Evolutionary conservation across 1,140 invertebrate species (phyloP), one percentile per base, ranked within the genome.

Genomic region (Sitobion miscanthi): DNA sequence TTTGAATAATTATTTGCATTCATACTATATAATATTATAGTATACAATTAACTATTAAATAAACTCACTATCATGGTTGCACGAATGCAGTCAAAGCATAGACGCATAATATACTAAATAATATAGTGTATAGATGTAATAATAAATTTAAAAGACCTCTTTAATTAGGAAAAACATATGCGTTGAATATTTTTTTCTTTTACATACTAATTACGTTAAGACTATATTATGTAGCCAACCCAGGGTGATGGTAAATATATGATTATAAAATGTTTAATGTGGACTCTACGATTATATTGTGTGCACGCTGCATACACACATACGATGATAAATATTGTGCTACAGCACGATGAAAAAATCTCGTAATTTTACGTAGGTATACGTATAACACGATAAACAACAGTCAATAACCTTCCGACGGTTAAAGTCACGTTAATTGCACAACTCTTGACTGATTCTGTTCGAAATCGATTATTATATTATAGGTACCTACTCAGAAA

Each of bases 361-460:
- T 90, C 20, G 38, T 90, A 30, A 57, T 42, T 62, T n/a, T n/a
- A 90, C n/a, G 54, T 38, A 85, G 62, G 30, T 11, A 85, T 45
- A 85, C 9, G 42, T 45, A 30, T 49, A 42, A 90, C 11, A 42
- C 54, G 52, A 62, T 62, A 62, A 90, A 90, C 38, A 45, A 69
- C 89, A 90, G 89, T 69, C 57, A 90, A 90, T 90, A 47, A 90
- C 89, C 89, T 90, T 90, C 89, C 2, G 14, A 45, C 4, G 38
- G 30, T 90, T 62, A 62, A 62, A 90, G 52, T 57, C 42, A 30
- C 57, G 38, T 90, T 90, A 69, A 90, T 90, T 90, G 17, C 25
- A 69, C 47, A 45, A 14, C 89, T 62, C 21, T 69, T 54, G 54
- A 90, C 54, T 57, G 14, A 69, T 90, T 42, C 25, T 57, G 57